phyloP scores from a whole-genome alignment of 2,888 invertebrate genomes.

The Zaprionus obscuricornis region DNA sequence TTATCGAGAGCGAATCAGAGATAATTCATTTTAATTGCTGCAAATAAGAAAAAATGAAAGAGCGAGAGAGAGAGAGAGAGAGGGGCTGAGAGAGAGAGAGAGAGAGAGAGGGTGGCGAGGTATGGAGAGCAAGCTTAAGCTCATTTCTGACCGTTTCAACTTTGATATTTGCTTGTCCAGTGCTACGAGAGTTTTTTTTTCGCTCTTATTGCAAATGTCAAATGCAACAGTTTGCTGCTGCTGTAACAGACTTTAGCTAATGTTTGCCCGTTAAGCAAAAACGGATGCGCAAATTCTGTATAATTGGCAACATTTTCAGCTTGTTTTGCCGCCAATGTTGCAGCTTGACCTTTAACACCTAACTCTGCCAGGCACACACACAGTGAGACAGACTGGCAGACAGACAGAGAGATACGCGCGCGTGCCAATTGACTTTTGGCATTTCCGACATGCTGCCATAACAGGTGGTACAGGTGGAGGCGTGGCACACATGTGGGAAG shows the following conservation, averaged over 20 bases:
- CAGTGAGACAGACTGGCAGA: too few relatives aligned
- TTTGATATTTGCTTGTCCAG: slow-evolving; percentile 42
- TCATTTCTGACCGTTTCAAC: slow-evolving; percentile 37
- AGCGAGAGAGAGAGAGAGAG: slow-evolving; percentile 2
- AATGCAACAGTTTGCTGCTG: slow-evolving; percentile 24
- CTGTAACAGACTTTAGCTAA: slow-evolving; percentile 2
- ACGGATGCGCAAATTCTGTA: slow-evolving; percentile 2
- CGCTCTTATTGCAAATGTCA: slow-evolving; percentile 46
- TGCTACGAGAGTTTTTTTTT: background rate
- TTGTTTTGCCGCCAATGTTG: slow-evolving; percentile 9
- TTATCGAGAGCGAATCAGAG: too few relatives aligned
- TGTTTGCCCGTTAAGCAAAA: background rate
- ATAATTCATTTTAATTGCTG: slow-evolving; percentile 23
- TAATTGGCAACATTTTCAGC: slow-evolving; percentile 38
- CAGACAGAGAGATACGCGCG: slow-evolving; percentile 8
- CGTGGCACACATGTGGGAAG: background rate
- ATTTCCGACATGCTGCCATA: too few relatives aligned
- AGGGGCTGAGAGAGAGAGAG: background rate
- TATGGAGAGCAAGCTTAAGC: background rate
- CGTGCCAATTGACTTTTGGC: slow-evolving; percentile 49
- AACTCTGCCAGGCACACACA: slow-evolving; percentile 1
- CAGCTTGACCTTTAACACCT: slow-evolving; percentile 53
- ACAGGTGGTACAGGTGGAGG: background rate
- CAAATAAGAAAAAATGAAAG: background rate
- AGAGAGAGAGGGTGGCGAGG: slow-evolving; percentile 6